Percentiles rank a stretch among this genome's conserved stretches.
Evolutionary conservation across 2,888 invertebrate species (phyloP).

Genomic region (Automeris io): DNA sequence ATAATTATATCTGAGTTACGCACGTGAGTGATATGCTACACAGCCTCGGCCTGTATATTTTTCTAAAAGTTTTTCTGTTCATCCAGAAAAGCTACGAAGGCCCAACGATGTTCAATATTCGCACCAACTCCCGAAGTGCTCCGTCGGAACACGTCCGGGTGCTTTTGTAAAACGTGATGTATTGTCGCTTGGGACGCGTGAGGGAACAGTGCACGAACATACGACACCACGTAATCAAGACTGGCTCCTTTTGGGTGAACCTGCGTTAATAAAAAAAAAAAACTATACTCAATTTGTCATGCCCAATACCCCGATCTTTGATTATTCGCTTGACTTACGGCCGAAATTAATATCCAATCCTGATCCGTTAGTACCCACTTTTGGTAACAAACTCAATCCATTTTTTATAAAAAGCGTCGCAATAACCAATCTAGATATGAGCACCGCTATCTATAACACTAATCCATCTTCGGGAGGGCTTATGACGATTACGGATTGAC

Average conservation of each 20-base stretch:
- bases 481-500: too few relatives aligned
- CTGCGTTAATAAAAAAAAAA: slow-evolving; percentile 38
- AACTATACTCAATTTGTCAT: too few relatives aligned
- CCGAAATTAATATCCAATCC: too few relatives aligned
- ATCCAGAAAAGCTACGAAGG: slow-evolving; percentile 83
- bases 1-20: too few relatives aligned
- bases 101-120: slow-evolving; percentile 91
- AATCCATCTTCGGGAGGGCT: too few relatives aligned
- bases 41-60: slow-evolving; percentile 10
- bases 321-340: too few relatives aligned
- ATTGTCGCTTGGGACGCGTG: slow-evolving; percentile 84
- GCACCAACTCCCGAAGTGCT: slow-evolving; percentile 89
- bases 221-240: slow-evolving; percentile 93
- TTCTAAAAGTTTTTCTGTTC: slow-evolving; percentile 15
- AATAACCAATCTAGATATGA: too few relatives aligned
- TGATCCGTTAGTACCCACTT: too few relatives aligned
- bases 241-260: slow-evolving; percentile 96
- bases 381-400: too few relatives aligned
- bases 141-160: slow-evolving; percentile 88
- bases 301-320: too few relatives aligned
- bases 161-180: slow-evolving; percentile 85
- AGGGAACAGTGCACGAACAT: slow-evolving; percentile 88
- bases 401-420: too few relatives aligned
- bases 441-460: too few relatives aligned
- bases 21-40: slow-evolving; percentile 24